A percentile compares a stretch with the other conserved stretches of the same genome.
phyloP scores from a whole-genome alignment of 1,140 invertebrate species.

The Drosophila biarmipes region DNA sequence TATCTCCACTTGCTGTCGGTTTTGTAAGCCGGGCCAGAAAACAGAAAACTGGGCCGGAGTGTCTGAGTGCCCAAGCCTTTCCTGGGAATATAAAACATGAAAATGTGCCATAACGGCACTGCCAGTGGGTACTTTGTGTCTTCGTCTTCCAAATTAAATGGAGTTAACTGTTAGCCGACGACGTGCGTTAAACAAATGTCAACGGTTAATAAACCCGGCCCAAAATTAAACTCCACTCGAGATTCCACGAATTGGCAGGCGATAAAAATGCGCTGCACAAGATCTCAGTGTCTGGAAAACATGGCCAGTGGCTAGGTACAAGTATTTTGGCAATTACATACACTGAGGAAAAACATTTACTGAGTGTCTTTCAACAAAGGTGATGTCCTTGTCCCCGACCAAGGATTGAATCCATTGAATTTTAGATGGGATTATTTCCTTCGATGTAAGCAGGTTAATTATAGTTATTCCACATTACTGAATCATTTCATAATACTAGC shows the following conservation, averaged over 20 bases:
- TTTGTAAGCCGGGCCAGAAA: conserved; percentile 49
- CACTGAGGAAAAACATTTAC: neutral
- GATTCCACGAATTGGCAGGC: conserved; percentile 70
- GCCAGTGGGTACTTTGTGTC: conserved; percentile 23
- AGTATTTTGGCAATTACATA: neutral
- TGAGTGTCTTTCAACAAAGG: too few relatives aligned
- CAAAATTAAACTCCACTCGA: conserved; percentile 20
- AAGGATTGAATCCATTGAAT: too few relatives aligned
- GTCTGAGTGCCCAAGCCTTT: conserved; percentile 33
- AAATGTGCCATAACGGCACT: conserved; percentile 79
- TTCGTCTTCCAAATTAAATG: conserved; percentile 54
- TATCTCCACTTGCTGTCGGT: conserved; percentile 32
- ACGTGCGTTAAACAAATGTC: conserved; percentile 77
- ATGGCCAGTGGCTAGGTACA: conserved; percentile 30
- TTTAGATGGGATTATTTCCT: too few relatives aligned
- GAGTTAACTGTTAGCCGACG: conserved; percentile 66
- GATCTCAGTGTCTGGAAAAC: conserved; percentile 11
- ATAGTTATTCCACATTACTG: too few relatives aligned
- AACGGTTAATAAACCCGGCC: conserved; percentile 71
- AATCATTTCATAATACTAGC: too few relatives aligned
- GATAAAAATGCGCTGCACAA: conserved; percentile 45
- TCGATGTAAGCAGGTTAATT: too few relatives aligned
- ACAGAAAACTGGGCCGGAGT: conserved; percentile 46
- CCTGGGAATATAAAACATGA: conserved; percentile 71
- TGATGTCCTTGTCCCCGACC: too few relatives aligned